Evolutionary conservation across 2,888 invertebrate genomes (phyloP).

Genomic region (Prenolepis imparis): DNA sequence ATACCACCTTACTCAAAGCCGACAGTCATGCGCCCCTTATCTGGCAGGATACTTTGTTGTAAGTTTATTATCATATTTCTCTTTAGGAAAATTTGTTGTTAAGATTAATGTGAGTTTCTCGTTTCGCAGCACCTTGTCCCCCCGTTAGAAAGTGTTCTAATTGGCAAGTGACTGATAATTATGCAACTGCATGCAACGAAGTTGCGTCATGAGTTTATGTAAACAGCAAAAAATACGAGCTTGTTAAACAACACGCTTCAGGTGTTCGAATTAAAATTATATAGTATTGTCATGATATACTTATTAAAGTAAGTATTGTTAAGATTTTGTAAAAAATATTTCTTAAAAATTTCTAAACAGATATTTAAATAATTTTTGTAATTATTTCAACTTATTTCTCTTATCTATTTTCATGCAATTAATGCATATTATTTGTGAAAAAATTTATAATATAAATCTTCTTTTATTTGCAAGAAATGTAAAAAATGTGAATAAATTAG

Average conservation of each 20-base stretch:
- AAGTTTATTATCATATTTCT: slow-evolving; percentile 43
- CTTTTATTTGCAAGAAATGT: not conserved
- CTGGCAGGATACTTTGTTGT: slow-evolving; percentile 68
- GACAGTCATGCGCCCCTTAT: slow-evolving; percentile 69
- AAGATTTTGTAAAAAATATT: not conserved
- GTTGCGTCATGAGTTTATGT: not conserved
- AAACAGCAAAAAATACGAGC: not conserved
- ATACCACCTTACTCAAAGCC: slow-evolving; percentile 73
- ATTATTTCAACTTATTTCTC: not conserved
- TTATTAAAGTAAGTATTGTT: not conserved
- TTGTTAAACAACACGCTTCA: not conserved
- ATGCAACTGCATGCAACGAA: not conserved
- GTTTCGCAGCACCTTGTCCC: slow-evolving; percentile 55
- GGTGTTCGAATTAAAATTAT: not conserved
- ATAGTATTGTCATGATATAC: not conserved
- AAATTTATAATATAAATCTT: not conserved
- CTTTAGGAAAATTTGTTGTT: slow-evolving; percentile 33
- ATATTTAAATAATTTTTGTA: not conserved
- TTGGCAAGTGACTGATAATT: slow-evolving; percentile 31
- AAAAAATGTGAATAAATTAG: not conserved
- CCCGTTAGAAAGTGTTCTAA: slow-evolving; percentile 47
- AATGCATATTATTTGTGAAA: not conserved
- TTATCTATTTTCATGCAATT: not conserved
- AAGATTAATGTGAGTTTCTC: slow-evolving; percentile 34
- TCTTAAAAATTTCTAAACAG: not conserved